Conservation (phyloP, 2,888 invertebrate genomes). For the Lymantria monacha region DNA sequence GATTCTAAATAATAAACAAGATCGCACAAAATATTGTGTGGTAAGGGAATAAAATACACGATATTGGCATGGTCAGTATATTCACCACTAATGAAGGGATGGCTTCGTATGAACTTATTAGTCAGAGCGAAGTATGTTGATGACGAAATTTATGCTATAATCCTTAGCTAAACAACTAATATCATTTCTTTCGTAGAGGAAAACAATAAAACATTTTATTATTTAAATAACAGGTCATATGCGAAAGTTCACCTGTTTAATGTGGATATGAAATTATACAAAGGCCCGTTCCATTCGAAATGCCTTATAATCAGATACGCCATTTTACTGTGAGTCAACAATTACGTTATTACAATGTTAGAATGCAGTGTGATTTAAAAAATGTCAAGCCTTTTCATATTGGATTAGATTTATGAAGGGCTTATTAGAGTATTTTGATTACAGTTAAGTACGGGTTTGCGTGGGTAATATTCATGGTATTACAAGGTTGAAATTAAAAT, state of each 20-base stretch:
- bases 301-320: neutral
- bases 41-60: too few relatives aligned
- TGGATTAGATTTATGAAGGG: neutral
- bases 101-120: too few relatives aligned
- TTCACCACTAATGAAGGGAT: too few relatives aligned
- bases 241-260: neutral
- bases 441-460: neutral
- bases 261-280: neutral
- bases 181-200: too few relatives aligned
- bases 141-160: too few relatives aligned
- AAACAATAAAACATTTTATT: neutral
- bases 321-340: neutral
- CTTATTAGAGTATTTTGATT: neutral
- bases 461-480: neutral
- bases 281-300: neutral
- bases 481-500: neutral
- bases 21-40: too few relatives aligned
- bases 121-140: too few relatives aligned
- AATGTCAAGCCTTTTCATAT: neutral
- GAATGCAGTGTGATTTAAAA: neutral
- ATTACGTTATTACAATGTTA: neutral
- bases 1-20: too few relatives aligned
- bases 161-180: too few relatives aligned
- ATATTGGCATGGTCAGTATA: too few relatives aligned
- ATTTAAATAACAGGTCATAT: neutral